Base-by-base conservation (phyloP, 2,113 vertebrate species). In the Oryzias woworae region DNA sequence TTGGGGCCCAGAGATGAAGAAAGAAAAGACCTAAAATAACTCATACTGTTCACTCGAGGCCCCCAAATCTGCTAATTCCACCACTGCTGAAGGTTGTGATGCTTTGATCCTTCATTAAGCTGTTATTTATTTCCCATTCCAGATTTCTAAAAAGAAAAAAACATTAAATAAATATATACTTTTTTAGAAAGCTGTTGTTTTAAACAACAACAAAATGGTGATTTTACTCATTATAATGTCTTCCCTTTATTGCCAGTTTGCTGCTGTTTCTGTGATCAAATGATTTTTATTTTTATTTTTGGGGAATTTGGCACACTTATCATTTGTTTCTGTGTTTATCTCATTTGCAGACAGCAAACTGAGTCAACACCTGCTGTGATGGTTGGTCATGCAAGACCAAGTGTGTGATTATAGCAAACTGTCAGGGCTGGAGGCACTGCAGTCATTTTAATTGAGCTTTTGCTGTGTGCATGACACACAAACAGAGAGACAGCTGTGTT, bases 311-410 rank as follows among this genome's bases (percentile, higher is more conserved):
- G 22, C 53, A 18, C 63, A 59, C 77, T 66, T 22, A 56, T 77
- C 66, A 45, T 53, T 61, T 58, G 49, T 45, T 68, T 28, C 64
- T 67, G 58, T 67, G 62, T 80, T 78, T 52, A 66, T 66, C 36
- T 73, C 54, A 58, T 28, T 51, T 49, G 13, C 23, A 23, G 65
- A 60, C 62, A 12, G 28, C 42, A 75, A 65, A 62, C 51, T 51
- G 55, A 73, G 74, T 70, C 55, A 56, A 55, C 54, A 45, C 75
- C 62, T 73, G 69, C 69, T 67, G 64, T 18, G 62, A 62, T 14
- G 47, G 63, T 18, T 15, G 55, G 48, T 51, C 74, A 57, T 64
- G 66, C 70, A 60, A 14, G 54, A 48, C 46, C 6, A 51, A 58
- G 22, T 20, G 26, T 49, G 75, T 63, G 63, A 50, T 50, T 63